Conservation (phyloP, 2,888 invertebrate genomes). For the Rhyacophila evoluta region DNA sequence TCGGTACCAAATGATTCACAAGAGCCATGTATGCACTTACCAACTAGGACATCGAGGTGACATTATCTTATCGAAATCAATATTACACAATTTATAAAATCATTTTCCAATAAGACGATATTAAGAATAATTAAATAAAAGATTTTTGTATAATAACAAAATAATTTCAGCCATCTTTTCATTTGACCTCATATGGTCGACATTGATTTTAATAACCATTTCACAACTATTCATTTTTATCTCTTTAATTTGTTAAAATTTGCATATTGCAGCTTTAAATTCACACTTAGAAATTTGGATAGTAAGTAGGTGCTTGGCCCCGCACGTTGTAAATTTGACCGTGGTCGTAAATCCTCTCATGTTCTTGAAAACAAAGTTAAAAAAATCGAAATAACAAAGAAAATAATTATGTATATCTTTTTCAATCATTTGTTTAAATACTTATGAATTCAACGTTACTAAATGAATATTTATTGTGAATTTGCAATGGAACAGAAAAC, state of each 20-base stretch:
- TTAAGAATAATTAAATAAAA: too few species aligned
- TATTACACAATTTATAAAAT: too few species aligned
- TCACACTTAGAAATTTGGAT: neutral
- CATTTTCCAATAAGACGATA: too few species aligned
- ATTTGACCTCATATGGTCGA: neutral
- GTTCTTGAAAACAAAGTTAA: neutral
- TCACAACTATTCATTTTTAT: neutral
- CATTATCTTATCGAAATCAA: too few species aligned
- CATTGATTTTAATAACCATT: neutral
- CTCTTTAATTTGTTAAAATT: neutral
- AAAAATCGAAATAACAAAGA: neutral
- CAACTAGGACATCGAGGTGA: too few species aligned
- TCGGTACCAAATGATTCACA: too few species aligned
- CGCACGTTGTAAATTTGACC: slow-evolving; percentile 19
- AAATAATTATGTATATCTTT: neutral
- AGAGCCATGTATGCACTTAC: too few species aligned
- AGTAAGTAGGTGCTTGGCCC: neutral
- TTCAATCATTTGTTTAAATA: too few species aligned
- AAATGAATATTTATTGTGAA: too few species aligned
- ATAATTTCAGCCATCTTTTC: neutral
- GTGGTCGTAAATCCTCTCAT: neutral
- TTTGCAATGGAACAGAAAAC: too few species aligned
- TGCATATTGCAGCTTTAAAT: neutral
- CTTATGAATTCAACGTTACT: too few species aligned
- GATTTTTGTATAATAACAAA: too few species aligned